Percentiles rank a stretch among this genome's conserved stretches.
phyloP scores from a whole-genome alignment of 2,113 vertebrate species.

The Chamaea fasciata region DNA sequence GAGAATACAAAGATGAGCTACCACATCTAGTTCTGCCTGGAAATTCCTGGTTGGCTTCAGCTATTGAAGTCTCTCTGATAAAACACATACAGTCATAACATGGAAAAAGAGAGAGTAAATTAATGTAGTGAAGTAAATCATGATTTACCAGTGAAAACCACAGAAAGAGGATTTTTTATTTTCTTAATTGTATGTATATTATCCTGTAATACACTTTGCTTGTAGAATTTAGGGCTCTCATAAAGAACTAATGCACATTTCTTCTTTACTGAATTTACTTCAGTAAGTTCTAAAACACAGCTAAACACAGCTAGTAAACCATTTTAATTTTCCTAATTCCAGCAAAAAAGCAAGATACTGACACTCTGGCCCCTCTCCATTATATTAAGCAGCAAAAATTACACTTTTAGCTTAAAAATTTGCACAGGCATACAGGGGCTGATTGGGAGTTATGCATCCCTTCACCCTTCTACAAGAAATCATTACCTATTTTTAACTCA shows the following conservation, averaged over 20 bases:
- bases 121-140: background rate
- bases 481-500: background rate
- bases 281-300: background rate
- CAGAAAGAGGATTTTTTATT: background rate
- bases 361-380: background rate
- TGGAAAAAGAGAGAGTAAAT: accelerated
- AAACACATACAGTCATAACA: background rate
- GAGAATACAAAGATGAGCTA: background rate
- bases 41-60: background rate
- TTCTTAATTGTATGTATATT: background rate
- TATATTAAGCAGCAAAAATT: background rate
- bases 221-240: background rate
- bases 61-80: background rate
- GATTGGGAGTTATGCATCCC: background rate
- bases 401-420: background rate
- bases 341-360: background rate
- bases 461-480: background rate
- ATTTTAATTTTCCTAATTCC: background rate
- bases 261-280: background rate
- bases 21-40: background rate
- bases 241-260: background rate
- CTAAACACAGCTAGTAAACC: background rate
- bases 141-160: background rate
- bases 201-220: background rate
- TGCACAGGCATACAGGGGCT: background rate